Base-by-base conservation (phyloP, 2,113 vertebrate species). In the Gulo gulo region DNA sequence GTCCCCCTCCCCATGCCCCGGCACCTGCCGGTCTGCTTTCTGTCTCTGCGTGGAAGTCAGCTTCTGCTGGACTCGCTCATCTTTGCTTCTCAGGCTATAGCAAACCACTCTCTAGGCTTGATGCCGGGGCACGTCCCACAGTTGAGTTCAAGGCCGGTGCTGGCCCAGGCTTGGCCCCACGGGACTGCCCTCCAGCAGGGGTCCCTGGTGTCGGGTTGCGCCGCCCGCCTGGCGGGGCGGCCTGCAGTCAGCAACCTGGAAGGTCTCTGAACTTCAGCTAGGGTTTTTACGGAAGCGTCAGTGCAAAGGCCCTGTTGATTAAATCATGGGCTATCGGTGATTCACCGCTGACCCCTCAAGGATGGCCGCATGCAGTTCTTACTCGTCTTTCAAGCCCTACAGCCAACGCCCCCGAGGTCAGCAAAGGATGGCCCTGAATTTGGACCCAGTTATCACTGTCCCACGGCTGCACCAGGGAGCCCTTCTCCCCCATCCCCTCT, bases 401-500 rank as follows among this genome's bases (percentile, higher is more conserved):
- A 76, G 8, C 59, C 9, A 20, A 34, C 26, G n/a, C 71, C 59
- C 9, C 18, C 9, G 29, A 67, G 20, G 34, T 36, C 29, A 15
- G 50, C 45, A 26, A 36, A 69, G 63, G 55, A n/a, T 15, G 0
- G 15, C 4, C 36, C 29, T 29, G 21, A 26, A 21, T 47, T 45
- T 21, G 29, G 20, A 50, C 14, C 59, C 6, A 14, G 42, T 20
- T 34, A 9, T 39, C 47, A 10, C 69, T 20, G 21, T 14, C 76
- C 79, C 2, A 26, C 4, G 65, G 34, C 10, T 1, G 9, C 23
- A 65, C 34, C 15, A 26, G 42, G 52, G 24, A 34, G 39, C 39
- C 24, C 39, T 18, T n/a, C 0, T 0, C 31, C 34, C 7, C 39
- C 65, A 2, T 7, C 15, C 29, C 42, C 31, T 7, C 5, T 5